Conservation (phyloP, 2,113 vertebrate genomes). For the Leucopsar rothschildi region DNA sequence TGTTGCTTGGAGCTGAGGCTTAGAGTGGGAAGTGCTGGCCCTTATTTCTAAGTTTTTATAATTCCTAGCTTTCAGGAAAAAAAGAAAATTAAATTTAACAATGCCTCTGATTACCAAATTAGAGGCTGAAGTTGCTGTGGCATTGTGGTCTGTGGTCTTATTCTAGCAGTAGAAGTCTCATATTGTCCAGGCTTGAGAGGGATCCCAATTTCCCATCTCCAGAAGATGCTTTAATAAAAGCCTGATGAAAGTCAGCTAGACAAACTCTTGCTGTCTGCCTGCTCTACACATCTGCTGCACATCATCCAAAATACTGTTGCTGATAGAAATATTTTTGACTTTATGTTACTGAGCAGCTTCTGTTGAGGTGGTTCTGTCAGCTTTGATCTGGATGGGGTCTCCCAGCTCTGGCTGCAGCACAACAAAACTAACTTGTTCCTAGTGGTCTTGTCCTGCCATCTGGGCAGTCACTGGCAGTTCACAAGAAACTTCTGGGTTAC, state of each 20-base stretch:
- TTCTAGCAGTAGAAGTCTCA: background rate
- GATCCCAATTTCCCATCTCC: background rate
- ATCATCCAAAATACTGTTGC: background rate
- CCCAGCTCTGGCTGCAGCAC: background rate
- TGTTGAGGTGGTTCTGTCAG: background rate
- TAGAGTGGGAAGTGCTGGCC: background rate
- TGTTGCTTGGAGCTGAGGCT: background rate
- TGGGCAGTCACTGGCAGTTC: background rate
- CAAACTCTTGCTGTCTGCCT: background rate
- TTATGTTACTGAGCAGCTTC: background rate
- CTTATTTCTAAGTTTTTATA: background rate
- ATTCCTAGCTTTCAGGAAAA: background rate
- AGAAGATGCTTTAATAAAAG: background rate
- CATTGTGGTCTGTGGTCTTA: background rate
- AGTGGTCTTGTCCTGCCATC: background rate
- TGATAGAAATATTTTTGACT: background rate
- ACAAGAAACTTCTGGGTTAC: background rate
- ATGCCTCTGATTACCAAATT: background rate
- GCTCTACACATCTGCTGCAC: background rate
- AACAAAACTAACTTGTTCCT: background rate
- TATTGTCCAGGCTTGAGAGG: background rate
- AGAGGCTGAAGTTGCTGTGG: background rate
- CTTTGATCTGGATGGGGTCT: background rate
- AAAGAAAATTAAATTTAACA: background rate
- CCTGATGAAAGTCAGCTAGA: background rate